Evolutionary conservation across 2,888 invertebrate genomes (phyloP), one percentile per base, ranked within the genome.

Genomic region (Griposia aprilina): DNA sequence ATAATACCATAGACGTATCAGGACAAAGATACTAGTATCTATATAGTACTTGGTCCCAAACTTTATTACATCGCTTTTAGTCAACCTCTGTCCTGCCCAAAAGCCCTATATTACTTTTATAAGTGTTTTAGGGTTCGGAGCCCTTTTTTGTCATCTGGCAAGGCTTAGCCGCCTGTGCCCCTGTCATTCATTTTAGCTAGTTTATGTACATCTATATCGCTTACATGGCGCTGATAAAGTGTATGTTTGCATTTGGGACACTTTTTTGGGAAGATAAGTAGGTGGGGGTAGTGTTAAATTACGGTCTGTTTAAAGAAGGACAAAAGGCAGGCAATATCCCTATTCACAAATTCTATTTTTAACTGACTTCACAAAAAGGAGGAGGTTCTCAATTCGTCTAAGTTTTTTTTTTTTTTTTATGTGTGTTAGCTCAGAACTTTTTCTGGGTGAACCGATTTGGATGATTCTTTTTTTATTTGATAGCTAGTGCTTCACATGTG

Each of bases 121-220:
- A 81, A 89, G 81, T 78, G 74, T 83, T 86, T 86, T 71, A 82
- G 82, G 82, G 78, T 76, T 81, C 78, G n/a, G 66, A 70, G 60
- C 83, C 88, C 75, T 85, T 91, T 90, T 90, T 91, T 88, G 87
- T 84, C 82, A 79, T 76, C 71, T 81, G 74, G 50, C 10, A 60
- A 77, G 66, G 78, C 62, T 72, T 76, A 67, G 68, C 15, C 45
- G 69, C 77, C 30, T 70, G 74, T 73, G 67, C 71, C 77, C 77
- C 71, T 75, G 67, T 60, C 83, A 85, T 85, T 82, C 59, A 77
- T 83, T 77, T 80, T 65, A 63, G 69, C 65, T 84, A 67, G 65
- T 76, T 78, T 75, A 67, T 78, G 52, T 73, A 62, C 74, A 69
- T 65, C n/a, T 57, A 66, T 77, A 65, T 36, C 59, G 36, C 63